phyloP scores from a whole-genome alignment of 2,113 vertebrate species.

The Aegotheles bennettii region DNA sequence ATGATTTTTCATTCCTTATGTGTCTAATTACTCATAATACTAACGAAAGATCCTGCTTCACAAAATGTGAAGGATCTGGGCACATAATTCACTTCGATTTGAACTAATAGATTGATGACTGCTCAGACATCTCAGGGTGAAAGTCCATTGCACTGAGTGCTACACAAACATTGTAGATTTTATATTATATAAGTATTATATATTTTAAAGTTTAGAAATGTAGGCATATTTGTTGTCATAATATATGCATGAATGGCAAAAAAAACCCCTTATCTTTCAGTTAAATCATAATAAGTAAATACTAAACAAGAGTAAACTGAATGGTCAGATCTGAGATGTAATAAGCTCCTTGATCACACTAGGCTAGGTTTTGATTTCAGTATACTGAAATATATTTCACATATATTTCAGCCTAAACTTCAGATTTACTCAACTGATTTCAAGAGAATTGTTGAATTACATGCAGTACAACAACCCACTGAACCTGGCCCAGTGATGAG shows the following conservation, averaged over 20 bases:
- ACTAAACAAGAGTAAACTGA: neutral
- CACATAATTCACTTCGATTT: neutral
- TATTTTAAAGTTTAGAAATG: neutral
- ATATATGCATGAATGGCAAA: neutral
- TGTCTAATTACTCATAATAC: neutral
- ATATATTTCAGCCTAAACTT: neutral
- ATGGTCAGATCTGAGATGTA: rapidly evolving
- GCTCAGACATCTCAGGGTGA: neutral
- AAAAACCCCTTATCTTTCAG: neutral
- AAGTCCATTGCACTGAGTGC: neutral
- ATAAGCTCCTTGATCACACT: neutral
- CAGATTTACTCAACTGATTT: neutral
- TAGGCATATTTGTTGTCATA: neutral
- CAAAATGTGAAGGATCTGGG: neutral
- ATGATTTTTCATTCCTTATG: neutral
- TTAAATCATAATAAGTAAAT: neutral
- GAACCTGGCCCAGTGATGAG: neutral
- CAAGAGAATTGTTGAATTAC: neutral
- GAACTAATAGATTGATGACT: neutral
- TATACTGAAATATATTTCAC: too few species aligned
- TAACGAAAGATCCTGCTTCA: neutral
- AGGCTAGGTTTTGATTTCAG: neutral
- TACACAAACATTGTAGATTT: neutral
- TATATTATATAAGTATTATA: neutral
- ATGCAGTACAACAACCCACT: neutral